Percentiles rank a stretch among this genome's conserved stretches.
Conservation (phyloP, 2,888 invertebrate species). For the Acheta domesticus region DNA sequence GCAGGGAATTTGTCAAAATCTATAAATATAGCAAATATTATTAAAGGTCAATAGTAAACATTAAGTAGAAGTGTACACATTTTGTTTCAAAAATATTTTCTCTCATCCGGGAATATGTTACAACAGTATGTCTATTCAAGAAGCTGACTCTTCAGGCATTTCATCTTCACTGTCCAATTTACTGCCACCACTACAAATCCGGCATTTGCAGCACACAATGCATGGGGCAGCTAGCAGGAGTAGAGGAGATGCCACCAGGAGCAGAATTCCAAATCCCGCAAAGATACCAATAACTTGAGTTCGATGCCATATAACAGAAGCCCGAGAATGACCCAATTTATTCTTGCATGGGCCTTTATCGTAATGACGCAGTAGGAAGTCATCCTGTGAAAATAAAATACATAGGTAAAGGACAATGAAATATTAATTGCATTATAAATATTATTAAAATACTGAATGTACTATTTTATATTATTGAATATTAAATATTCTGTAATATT, state of each 20-base stretch:
- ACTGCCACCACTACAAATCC: conserved; percentile 68
- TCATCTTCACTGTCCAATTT: conserved; percentile 75
- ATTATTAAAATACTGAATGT: no score
- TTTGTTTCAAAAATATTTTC: background rate
- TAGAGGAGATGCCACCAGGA: conserved; percentile 90
- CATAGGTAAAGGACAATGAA: no score
- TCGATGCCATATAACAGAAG: conserved; percentile 95
- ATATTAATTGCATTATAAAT: no score
- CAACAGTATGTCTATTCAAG: conserved; percentile 22
- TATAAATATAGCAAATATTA: conserved; percentile 5
- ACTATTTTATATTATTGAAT: no score
- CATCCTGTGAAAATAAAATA: conserved; percentile 68
- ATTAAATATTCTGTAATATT: no score
- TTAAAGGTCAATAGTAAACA: conserved; percentile 18
- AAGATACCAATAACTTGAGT: conserved; percentile 95
- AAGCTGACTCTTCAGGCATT: conserved; percentile 36
- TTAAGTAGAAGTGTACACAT: conserved; percentile 3
- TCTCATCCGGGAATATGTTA: background rate
- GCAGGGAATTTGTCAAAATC: conserved; percentile 10
- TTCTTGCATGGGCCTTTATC: conserved; percentile 99
- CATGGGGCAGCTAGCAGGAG: conserved; percentile 92
- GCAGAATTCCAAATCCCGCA: conserved; percentile 89
- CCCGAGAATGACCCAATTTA: conserved; percentile 92
- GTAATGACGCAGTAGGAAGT: conserved; percentile 91
- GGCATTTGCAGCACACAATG: conserved; percentile 92